Percentiles rank a stretch among this genome's conserved stretches.
These are phyloP conservation scores for Argyrosomus japonicus DNA, from an alignment of 2,113 vertebrate genomes.

Conservation along the genomic window DNA sequence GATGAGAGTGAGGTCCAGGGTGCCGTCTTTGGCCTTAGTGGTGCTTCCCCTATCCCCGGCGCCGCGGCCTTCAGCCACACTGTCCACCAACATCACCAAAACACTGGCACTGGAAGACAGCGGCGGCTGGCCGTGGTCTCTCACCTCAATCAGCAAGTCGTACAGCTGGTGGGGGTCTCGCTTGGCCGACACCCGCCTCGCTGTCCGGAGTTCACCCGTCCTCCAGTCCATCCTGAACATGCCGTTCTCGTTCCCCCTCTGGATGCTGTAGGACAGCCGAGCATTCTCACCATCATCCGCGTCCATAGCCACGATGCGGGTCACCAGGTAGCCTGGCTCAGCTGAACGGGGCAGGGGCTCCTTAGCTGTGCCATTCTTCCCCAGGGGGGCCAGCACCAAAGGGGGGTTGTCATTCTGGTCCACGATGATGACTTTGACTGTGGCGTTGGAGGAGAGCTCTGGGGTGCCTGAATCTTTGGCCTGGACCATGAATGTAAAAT, in stretches of 20 bases:
- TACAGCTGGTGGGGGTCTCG: conserved; percentile 92
- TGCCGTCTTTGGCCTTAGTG: conserved; percentile 85
- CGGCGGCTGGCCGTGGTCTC: conserved; percentile 96
- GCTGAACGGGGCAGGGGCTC: conserved; percentile 93
- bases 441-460: conserved; percentile 91
- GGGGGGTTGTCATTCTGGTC: conserved; percentile 98
- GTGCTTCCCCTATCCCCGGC: conserved; percentile 57
- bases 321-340: conserved; percentile 94
- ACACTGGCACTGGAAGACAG: conserved; percentile 93
- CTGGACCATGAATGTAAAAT: conserved; percentile 94
- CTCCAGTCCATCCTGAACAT: conserved; percentile 98
- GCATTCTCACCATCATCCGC: conserved; percentile 96
- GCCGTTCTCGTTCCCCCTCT: conserved; percentile 93
- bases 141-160: conserved; percentile 94
- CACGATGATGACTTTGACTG: conserved; percentile 91
- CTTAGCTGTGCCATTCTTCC: conserved; percentile 92
- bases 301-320: conserved; percentile 93
- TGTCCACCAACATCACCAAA: conserved; percentile 91
- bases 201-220: conserved; percentile 93
- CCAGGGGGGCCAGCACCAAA: conserved; percentile 90
- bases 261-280: conserved; percentile 94
- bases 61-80: conserved; percentile 85
- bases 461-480: conserved; percentile 89
- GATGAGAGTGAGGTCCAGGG: conserved; percentile 94
- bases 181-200: conserved; percentile 89